These are phyloP conservation scores for Chaetoderma sp. DNA, from an alignment of 2,888 invertebrate species.

Conservation along the genomic window DNA sequence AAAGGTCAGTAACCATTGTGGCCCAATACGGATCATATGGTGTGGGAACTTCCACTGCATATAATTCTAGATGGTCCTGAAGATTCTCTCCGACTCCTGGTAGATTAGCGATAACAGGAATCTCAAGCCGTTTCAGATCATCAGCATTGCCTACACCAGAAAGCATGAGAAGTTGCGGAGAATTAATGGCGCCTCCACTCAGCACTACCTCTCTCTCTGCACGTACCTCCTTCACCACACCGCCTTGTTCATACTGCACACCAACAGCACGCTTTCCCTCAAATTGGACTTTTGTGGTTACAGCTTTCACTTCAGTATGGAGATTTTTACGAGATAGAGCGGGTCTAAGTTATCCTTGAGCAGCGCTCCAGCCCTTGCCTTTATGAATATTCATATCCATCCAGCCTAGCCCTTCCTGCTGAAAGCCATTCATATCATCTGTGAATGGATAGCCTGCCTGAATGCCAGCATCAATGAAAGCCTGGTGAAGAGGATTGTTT, in stretches of 20 bases:
- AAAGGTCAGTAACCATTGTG: slow-evolving; percentile 69
- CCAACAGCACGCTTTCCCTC: slow-evolving; percentile 70
- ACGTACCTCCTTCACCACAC: slow-evolving; percentile 43
- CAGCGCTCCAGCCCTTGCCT: slow-evolving; percentile 78
- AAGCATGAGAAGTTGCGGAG: slow-evolving; percentile 93
- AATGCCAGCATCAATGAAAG: slow-evolving; percentile 68
- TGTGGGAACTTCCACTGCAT: slow-evolving; percentile 72
- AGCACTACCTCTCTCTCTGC: slow-evolving; percentile 85
- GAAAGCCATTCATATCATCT: slow-evolving; percentile 72
- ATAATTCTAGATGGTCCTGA: slow-evolving; percentile 80
- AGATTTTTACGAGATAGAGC: slow-evolving; percentile 75
- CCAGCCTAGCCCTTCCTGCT: slow-evolving; percentile 71
- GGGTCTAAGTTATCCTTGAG: slow-evolving; percentile 79
- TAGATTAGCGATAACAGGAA: slow-evolving; percentile 76
- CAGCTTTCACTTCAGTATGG: slow-evolving; percentile 76
- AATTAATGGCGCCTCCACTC: slow-evolving; percentile 91
- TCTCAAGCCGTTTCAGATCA: slow-evolving; percentile 70
- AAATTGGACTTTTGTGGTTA: slow-evolving; percentile 72
- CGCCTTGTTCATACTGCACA: slow-evolving; percentile 64
- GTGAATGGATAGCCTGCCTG: slow-evolving; percentile 70
- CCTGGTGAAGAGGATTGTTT: slow-evolving; percentile 69
- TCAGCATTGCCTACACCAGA: slow-evolving; percentile 83
- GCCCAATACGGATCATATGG: slow-evolving; percentile 71
- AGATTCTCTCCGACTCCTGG: slow-evolving; percentile 82
- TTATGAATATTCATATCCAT: slow-evolving; percentile 72